Base-by-base conservation (phyloP, 2,113 vertebrate genomes). In the Vombatus ursinus region DNA sequence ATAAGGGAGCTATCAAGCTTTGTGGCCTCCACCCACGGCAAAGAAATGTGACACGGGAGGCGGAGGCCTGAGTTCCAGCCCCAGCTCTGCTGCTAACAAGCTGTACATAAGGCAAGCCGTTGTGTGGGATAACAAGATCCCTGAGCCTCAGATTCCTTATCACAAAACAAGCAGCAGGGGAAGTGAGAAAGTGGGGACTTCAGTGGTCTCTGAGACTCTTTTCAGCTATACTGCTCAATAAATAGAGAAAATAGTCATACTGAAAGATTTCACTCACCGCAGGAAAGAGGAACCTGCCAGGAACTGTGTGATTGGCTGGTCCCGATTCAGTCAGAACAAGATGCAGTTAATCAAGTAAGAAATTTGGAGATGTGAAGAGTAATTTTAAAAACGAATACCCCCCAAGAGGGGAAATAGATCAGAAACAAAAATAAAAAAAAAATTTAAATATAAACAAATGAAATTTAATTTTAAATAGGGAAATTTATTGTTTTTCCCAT, bases 21-120 rank as follows among this genome's bases (percentile, higher is more conserved):
- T 44, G 19, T 44, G n/a, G 7, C 19, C 37, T 44, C 68, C n/a
- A 23, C 68, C 44, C 68, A 84, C 2, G n/a, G 6, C 68, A 22
- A 84, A 84, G 61, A 68, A 37, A 68, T n/a, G 31, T 12, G 3
- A 31, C 28, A 31, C 6, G 37, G 61, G 31, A 77, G 16, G 14
- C 5, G 16, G 31, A n/a, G 37, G 12, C 61, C 31, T 5, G 12
- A n/a, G 37, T 77, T n/a, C 37, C 5, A n/a, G 61, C 6, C 37
- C 61, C 61, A 16, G 12, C 14, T 61, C 57, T 37, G 31, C 68
- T 0, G 0, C 68, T 77, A 77, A 44, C 14, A 19, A n/a, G 26
- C 1, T 5, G 1, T 37, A 37, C 16, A 3, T 0, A 31, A 0
- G 28, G 28, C 10, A 28, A 61, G 61, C 7, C 14, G n/a, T n/a